These are phyloP conservation scores for Nothura maculosa DNA, from an alignment of 2,797 vertebrate genomes.

Conservation along the genomic window DNA sequence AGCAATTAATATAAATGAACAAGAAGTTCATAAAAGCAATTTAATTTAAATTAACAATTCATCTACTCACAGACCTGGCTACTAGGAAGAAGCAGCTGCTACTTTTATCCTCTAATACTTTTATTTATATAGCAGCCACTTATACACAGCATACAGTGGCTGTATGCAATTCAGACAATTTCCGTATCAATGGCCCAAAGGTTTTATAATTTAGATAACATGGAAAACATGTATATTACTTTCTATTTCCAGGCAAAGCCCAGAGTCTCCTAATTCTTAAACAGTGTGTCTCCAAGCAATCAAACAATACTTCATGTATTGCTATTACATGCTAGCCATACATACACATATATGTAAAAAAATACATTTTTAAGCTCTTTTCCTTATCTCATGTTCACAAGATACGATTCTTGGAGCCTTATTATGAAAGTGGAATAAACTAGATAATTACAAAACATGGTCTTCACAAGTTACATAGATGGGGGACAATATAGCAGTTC, in stretches of 20 bases:
- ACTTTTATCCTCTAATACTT: not conserved
- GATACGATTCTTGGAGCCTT: not conserved
- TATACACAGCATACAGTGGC: no score
- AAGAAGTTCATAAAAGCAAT: constrained; percentile 65
- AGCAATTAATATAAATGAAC: constrained; percentile 68
- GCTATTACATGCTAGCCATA: not conserved
- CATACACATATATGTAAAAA: not conserved
- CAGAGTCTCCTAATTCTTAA: not conserved
- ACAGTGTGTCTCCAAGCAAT: not conserved
- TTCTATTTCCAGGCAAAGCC: not conserved
- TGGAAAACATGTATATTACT: not conserved
- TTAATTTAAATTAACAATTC: constrained; percentile 60
- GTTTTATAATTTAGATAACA: not conserved
- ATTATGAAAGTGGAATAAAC: not conserved
- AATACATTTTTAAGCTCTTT: not conserved
- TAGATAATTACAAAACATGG: not conserved
- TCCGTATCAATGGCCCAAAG: not conserved
- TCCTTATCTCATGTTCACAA: not conserved
- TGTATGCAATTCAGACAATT: not conserved
- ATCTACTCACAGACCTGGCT: not conserved
- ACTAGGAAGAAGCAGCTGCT: not conserved
- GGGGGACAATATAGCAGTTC: not conserved
- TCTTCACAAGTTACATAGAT: not conserved
- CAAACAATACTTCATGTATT: not conserved
- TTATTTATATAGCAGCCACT: not conserved